phyloP scores from a whole-genome alignment of 2,888 invertebrate species.

The Craniophora ligustri region DNA sequence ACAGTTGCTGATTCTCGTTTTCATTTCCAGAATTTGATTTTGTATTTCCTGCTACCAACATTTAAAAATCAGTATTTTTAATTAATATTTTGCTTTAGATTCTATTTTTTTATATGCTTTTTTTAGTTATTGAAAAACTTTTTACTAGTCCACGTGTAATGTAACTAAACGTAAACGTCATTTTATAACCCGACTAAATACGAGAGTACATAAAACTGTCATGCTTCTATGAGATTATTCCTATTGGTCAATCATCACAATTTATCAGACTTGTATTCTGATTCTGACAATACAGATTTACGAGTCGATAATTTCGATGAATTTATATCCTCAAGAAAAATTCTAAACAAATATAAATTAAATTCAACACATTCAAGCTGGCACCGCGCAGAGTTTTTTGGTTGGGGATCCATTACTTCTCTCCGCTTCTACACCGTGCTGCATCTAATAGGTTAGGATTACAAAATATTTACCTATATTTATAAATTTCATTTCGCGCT shows the following conservation, averaged over 20 bases:
- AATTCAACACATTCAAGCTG: conserved; percentile 71
- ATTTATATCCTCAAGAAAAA: conserved; percentile 17
- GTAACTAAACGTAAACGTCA: conserved; percentile 1
- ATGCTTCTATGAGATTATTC: accelerated
- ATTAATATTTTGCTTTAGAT: no score
- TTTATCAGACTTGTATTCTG: conserved; percentile 17
- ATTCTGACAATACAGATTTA: conserved; percentile 28
- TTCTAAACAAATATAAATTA: conserved; percentile 25
- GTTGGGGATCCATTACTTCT: conserved; percentile 76
- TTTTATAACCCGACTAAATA: conserved; percentile 12
- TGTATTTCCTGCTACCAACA: no score
- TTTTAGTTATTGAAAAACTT: no score
- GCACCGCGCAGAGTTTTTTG: conserved; percentile 78
- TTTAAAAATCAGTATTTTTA: no score
- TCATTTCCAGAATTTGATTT: no score
- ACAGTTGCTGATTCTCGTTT: no score
- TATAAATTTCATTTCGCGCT: conserved; percentile 5
- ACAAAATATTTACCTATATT: conserved; percentile 34
- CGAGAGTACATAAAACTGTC: not conserved
- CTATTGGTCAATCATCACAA: not conserved
- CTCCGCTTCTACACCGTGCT: conserved; percentile 68
- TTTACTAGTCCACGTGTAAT: no score
- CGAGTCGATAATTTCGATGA: conserved; percentile 38
- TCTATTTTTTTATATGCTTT: no score
- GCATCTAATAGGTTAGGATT: conserved; percentile 76